A percentile compares a stretch with the other conserved stretches of the same genome.
These are phyloP conservation scores for Acrobasis repandana DNA, from an alignment of 2,888 invertebrate species.

Conservation along the genomic window DNA sequence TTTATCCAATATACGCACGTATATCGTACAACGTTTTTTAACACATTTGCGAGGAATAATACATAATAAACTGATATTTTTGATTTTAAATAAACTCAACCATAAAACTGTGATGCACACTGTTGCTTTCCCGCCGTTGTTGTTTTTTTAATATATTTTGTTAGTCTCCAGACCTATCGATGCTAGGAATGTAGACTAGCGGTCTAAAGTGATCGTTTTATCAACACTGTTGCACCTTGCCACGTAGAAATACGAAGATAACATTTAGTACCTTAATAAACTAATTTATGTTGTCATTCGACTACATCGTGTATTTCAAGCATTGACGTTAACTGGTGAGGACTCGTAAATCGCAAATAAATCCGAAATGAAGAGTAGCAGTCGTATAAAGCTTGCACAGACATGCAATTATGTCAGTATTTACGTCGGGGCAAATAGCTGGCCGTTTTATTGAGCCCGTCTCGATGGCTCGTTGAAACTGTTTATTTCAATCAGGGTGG, in stretches of 20 bases:
- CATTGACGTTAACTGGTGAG: constrained; percentile 12
- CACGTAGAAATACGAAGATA: neutral
- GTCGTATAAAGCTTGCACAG: constrained; percentile 17
- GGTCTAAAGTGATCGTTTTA: neutral
- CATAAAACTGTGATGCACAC: too few species aligned
- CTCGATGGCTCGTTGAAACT: constrained; percentile 11
- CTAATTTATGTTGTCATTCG: constrained; percentile 1
- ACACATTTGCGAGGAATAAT: too few species aligned
- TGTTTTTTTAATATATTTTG: too few species aligned
- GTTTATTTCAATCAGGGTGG: constrained; percentile 20
- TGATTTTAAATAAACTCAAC: too few species aligned
- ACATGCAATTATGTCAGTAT: constrained; percentile 20
- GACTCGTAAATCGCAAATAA: constrained; percentile 19
- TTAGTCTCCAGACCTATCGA: too few species aligned
- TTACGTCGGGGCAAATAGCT: constrained; percentile 14
- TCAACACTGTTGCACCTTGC: neutral
- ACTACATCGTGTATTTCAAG: neutral
- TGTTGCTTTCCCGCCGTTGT: too few species aligned
- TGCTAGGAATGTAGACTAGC: too few species aligned
- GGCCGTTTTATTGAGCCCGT: constrained; percentile 8
- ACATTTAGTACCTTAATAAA: neutral
- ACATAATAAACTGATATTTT: too few species aligned
- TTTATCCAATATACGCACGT: too few species aligned
- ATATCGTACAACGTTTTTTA: too few species aligned
- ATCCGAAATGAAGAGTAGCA: constrained; percentile 17